phyloP scores from a whole-genome alignment of 2,888 invertebrate species.

The Meiosimyza platycephala region DNA sequence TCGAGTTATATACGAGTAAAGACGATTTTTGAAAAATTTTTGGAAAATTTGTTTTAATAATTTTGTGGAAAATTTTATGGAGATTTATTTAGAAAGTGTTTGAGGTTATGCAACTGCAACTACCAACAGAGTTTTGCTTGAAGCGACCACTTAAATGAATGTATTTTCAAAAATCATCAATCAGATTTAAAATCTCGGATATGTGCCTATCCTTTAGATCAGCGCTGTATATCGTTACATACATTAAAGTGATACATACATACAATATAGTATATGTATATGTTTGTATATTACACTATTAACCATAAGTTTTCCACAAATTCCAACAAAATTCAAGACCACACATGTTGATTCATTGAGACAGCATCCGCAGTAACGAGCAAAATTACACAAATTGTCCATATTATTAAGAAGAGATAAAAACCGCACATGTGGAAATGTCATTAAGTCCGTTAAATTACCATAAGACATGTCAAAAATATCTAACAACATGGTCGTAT shows the following conservation, averaged over 20 bases:
- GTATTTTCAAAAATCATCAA: too few species aligned
- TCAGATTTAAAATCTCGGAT: too few species aligned
- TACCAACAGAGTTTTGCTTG: too few species aligned
- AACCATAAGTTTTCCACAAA: too few species aligned
- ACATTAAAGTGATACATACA: not conserved
- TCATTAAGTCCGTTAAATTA: constrained; percentile 49
- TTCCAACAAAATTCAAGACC: constrained; percentile 5
- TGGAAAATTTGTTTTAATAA: too few species aligned
- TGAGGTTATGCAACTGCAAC: too few species aligned
- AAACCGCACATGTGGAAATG: constrained; percentile 42
- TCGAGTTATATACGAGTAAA: too few species aligned
- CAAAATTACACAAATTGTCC: not conserved
- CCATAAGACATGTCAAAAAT: constrained; percentile 48
- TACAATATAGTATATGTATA: not conserved
- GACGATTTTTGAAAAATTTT: too few species aligned
- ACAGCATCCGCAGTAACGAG: constrained; percentile 11
- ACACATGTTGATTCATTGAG: constrained; percentile 17
- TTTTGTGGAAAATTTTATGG: too few species aligned
- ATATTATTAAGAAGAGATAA: not conserved
- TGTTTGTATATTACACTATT: not conserved
- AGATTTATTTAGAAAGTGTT: too few species aligned
- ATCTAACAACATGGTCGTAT: constrained; percentile 38
- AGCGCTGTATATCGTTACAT: not conserved
- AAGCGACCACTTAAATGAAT: too few species aligned
- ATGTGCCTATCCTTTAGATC: too few species aligned